Percentiles rank a stretch among this genome's conserved stretches.
phyloP scores from a whole-genome alignment of 2,888 invertebrate genomes.

The Trilocha varians region DNA sequence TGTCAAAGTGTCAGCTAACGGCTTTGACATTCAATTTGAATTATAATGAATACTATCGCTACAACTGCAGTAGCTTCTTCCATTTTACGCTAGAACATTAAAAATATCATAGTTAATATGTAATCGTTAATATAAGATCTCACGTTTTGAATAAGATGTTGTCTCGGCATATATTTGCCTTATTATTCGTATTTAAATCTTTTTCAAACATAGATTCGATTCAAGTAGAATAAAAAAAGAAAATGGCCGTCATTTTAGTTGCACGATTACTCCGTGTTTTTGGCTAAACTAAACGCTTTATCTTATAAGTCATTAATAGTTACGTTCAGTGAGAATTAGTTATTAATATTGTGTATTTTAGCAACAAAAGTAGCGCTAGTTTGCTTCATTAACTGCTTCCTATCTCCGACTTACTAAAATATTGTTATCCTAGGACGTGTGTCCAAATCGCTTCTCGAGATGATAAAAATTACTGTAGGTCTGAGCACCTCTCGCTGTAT shows the following conservation, averaged over 20 bases:
- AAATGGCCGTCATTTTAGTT: no score
- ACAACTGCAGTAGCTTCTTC: constrained; percentile 18
- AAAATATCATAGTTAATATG: neutral
- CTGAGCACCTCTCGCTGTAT: no score
- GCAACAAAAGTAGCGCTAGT: constrained; percentile 28
- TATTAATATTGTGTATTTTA: constrained; percentile 40
- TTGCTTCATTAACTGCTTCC: constrained; percentile 23
- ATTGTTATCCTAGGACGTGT: constrained; percentile 1
- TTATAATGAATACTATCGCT: no score
- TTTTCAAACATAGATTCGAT: no score
- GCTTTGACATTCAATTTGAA: constrained; percentile 44
- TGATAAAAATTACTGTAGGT: no score
- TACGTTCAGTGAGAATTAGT: constrained; percentile 62
- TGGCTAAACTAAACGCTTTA: no score
- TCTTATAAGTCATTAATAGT: constrained; percentile 1
- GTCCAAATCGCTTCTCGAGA: no score
- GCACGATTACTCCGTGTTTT: no score
- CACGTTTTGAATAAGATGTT: constrained; percentile 52
- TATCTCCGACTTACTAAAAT: neutral
- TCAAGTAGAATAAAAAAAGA: no score
- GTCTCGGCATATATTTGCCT: constrained; percentile 2
- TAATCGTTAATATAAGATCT: constrained; percentile 46
- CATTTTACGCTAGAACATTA: constrained; percentile 50
- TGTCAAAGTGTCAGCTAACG: neutral
- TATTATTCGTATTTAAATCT: constrained; percentile 12